phyloP scores from a whole-genome alignment of 2,888 invertebrate species.

The Caenorhabditis sp. region DNA sequence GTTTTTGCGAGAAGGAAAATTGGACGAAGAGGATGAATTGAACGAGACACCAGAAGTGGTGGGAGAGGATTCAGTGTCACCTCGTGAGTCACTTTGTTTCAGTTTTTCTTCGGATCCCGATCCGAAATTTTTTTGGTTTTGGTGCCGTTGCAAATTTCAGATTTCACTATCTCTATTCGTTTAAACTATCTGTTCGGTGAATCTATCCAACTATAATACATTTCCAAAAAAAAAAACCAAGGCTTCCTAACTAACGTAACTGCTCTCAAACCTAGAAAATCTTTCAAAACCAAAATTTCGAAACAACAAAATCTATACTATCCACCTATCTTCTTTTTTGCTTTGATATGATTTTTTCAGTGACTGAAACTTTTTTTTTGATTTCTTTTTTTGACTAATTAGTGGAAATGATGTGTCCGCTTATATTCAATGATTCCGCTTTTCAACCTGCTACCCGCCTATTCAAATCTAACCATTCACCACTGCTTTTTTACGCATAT shows the following conservation, averaged over 20 bases:
- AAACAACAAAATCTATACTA: slow-evolving; percentile 1
- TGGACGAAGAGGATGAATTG: slow-evolving; percentile 83
- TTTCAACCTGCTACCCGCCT: slow-evolving; percentile 35
- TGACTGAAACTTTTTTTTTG: background rate
- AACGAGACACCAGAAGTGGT: slow-evolving; percentile 82
- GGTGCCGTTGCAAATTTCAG: slow-evolving; percentile 40
- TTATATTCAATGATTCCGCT: slow-evolving; percentile 8
- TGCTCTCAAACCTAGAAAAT: background rate
- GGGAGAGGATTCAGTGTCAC: slow-evolving; percentile 77
- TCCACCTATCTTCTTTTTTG: slow-evolving; percentile 17
- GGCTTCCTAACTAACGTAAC: background rate
- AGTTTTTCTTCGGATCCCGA: background rate
- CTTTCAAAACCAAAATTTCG: slow-evolving; percentile 9
- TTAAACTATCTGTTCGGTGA: background rate
- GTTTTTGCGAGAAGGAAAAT: slow-evolving; percentile 83
- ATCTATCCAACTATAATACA: slow-evolving; percentile 5
- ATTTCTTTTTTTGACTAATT: slow-evolving; percentile 13
- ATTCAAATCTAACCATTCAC: slow-evolving; percentile 28
- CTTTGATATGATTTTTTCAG: slow-evolving; percentile 19
- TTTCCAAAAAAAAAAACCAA: background rate
- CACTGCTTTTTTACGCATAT: slow-evolving; percentile 11
- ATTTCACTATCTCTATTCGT: slow-evolving; percentile 60
- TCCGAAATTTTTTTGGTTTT: slow-evolving; percentile 5
- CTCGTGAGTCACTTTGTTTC: slow-evolving; percentile 75
- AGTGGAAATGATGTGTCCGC: background rate